Percentiles rank a stretch among this genome's conserved stretches.
These are phyloP conservation scores for Phthorimaea operculella DNA, from an alignment of 1,140 invertebrate species.

Conservation along the genomic window DNA sequence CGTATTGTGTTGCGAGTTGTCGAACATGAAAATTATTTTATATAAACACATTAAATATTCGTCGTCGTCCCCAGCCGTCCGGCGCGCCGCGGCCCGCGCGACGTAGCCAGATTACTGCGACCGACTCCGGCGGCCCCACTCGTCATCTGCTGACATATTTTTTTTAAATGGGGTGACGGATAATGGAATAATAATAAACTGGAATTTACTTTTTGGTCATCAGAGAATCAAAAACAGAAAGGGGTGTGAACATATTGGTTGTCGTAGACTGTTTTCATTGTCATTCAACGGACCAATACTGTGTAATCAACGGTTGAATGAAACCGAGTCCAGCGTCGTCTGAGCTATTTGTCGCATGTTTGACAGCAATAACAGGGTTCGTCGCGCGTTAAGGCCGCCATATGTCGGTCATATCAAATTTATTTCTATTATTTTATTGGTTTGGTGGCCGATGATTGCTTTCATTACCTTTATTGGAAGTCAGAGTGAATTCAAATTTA, in stretches of 20 bases:
- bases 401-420: slow-evolving; percentile 68
- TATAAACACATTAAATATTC: slow-evolving; percentile 67
- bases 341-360: slow-evolving; percentile 66
- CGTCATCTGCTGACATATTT: slow-evolving; percentile 66
- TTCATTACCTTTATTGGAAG: slow-evolving; percentile 66
- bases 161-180: slow-evolving; percentile 62
- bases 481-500: slow-evolving; percentile 64
- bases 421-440: slow-evolving; percentile 68
- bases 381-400: slow-evolving; percentile 56
- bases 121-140: slow-evolving; percentile 45
- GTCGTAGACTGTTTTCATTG: slow-evolving; percentile 56
- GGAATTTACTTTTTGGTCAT: slow-evolving; percentile 67
- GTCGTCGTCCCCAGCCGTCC: slow-evolving; percentile 37
- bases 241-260: slow-evolving; percentile 62
- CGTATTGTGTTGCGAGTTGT: slow-evolving; percentile 62
- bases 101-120: slow-evolving; percentile 40
- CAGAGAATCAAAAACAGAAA: slow-evolving; percentile 59
- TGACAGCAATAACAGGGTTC: slow-evolving; percentile 66
- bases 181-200: slow-evolving; percentile 68
- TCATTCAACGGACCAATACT: slow-evolving; percentile 58
- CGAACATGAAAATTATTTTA: slow-evolving; percentile 68
- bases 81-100: slow-evolving; percentile 24
- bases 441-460: slow-evolving; percentile 55
- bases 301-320: slow-evolving; percentile 61
- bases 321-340: slow-evolving; percentile 44